Conservation (phyloP, 2,797 vertebrate genomes). For the Crenuchus spilurus region DNA sequence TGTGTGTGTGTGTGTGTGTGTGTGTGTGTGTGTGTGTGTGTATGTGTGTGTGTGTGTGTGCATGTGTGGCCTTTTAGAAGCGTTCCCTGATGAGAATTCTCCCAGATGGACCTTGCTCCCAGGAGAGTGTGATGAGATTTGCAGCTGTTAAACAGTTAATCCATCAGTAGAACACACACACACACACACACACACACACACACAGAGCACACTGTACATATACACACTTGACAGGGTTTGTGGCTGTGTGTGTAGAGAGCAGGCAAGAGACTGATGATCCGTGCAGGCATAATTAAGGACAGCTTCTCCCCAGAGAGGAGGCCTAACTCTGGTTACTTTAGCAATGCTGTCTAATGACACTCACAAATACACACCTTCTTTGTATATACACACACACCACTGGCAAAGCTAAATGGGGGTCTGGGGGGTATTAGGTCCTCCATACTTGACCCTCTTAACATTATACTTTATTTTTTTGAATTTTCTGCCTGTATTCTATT, state of each 20-base stretch:
- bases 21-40: slow-evolving; percentile 7
- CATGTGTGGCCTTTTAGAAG: slow-evolving; percentile 23
- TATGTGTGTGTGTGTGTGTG: background rate
- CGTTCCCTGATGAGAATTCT: slow-evolving; percentile 43
- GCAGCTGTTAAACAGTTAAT: slow-evolving; percentile 78
- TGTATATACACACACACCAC: slow-evolving; percentile 31
- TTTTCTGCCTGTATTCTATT: no score
- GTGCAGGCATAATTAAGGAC: slow-evolving; percentile 78
- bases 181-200: slow-evolving; percentile 17
- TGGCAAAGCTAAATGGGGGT: no score
- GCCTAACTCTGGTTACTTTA: slow-evolving; percentile 37
- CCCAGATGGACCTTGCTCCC: slow-evolving; percentile 47
- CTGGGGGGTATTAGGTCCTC: no score
- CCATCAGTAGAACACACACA: slow-evolving; percentile 72
- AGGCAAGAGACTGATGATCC: slow-evolving; percentile 77
- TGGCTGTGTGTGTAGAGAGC: slow-evolving; percentile 63
- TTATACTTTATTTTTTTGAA: no score
- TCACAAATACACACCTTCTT: slow-evolving; percentile 29
- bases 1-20: slow-evolving; percentile 4
- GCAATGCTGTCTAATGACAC: slow-evolving; percentile 31
- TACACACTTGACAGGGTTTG: slow-evolving; percentile 21
- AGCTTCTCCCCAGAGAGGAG: slow-evolving; percentile 67
- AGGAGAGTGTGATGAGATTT: slow-evolving; percentile 65
- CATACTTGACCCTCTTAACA: no score
- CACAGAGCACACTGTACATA: slow-evolving; percentile 51